A percentile compares a stretch with the other conserved stretches of the same genome.
Conservation (phyloP, 2,113 vertebrate species). For the Urocitellus parryii region DNA sequence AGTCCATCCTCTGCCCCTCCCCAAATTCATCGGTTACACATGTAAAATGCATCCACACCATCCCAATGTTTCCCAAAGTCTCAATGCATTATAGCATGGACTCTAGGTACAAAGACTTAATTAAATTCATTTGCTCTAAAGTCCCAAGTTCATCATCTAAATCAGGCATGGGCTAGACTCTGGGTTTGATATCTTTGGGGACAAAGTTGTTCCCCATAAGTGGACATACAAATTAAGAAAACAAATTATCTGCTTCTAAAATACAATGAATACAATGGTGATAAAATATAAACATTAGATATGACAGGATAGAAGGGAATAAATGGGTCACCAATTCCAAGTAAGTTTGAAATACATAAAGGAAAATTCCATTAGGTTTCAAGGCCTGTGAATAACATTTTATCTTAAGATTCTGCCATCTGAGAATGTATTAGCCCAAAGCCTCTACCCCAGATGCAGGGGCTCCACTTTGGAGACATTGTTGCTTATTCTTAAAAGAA, state of each 20-base stretch:
- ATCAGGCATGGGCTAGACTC: neutral
- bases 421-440: neutral
- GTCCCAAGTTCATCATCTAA: neutral
- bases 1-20: neutral
- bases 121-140: neutral
- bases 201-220: neutral
- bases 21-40: neutral
- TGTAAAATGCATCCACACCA: neutral
- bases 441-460: neutral
- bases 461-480: neutral
- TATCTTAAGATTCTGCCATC: neutral
- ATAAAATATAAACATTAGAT: neutral
- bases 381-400: neutral
- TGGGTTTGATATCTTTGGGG: neutral
- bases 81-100: neutral
- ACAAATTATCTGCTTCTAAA: conserved; percentile 13
- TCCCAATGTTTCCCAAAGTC: neutral
- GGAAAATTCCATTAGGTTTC: neutral
- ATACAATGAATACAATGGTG: neutral
- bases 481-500: neutral
- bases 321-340: neutral
- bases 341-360: neutral
- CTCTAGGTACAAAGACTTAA: neutral
- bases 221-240: neutral
- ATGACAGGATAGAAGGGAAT: neutral